Evolutionary conservation across 2,888 invertebrate species (phyloP), one percentile per base, ranked within the genome.

Genomic region (Glomeris marginata): DNA sequence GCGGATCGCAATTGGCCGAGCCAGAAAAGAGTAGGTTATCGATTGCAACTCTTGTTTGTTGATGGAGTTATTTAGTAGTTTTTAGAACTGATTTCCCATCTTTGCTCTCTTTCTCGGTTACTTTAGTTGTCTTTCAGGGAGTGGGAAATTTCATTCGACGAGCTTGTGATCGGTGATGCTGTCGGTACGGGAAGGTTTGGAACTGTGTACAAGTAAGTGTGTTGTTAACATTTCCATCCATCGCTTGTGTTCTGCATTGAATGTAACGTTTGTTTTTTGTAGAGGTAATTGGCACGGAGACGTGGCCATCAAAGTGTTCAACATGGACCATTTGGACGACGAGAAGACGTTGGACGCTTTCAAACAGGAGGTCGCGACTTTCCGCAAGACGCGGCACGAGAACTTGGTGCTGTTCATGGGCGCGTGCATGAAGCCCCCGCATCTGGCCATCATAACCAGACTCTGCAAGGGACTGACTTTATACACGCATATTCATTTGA

Each of bases 341-440:
- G 82, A 84, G 63, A 75, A 76, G 59, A 86, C 86, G 54, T 72
- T 95, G 51, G 91, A 94, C 64, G 86, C 88, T 49, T 97, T 98
- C 72, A 94, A 91, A 67, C 77, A 83, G 58, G 97, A 95, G 76
- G 86, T 84, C 58, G 87, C 90, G 45, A 92, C 87, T 60, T 87
- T 97, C 70, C 80, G 94, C 52, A 97, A 97, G 72, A 95, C 97
- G 6, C 78, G 98, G 0, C 98, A 98, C 70, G 97, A 97, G 69
- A 98, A 98, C 74, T 71, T 98, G 57, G 92, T 97, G 47, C 76
- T 98, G 47, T 99, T 98, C 71, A 94, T 97, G 90, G 98, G 98
- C 55, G 97, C 95, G 56, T 97, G 95, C 68, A 92, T 95, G 88
- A 94, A 95, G 70, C 91, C 91, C 54, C 92, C 94, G 28, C 79